Base-by-base conservation (phyloP, 1,140 invertebrate species). In the Pogonus chalceus region DNA sequence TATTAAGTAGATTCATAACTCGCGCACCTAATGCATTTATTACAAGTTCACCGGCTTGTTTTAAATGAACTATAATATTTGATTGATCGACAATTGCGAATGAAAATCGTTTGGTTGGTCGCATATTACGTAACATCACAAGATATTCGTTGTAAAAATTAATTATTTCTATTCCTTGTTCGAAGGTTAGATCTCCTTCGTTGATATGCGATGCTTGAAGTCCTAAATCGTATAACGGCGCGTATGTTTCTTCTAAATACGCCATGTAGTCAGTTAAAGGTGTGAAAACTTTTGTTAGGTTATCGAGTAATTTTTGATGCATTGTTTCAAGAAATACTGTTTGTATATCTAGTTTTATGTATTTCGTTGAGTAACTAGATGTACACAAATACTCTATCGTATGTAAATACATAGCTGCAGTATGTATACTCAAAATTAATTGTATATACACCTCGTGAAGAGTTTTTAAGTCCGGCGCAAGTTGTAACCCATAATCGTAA, bases 401-500 rank as follows among this genome's bases (percentile, higher is more conserved):
- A 37, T 63, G 53, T 23, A 76, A 60, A 1, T 72, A 69, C 16
- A 55, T 48, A 57, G 67, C 75, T 49, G 72, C 69, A 43, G 57
- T 50, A 52, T 72, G 55, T 26, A 76, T 60, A 60, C 69, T 68
- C 18, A 59, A 56, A 57, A 72, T 65, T 31, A 76, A 57, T 58
- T 67, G 60, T 20, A 68, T 58, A 53, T 72, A 70, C 14, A 69
- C 68, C 57, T 73, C 66, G 56, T 69, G 62, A 26, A 65, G 49
- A 51, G 74, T 56, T 68, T 70, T 73, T 22, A 71, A 67, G 54
- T 73, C 75, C 55, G 71, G 72, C 50, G 64, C 57, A 23, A 73
- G 69, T 16, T 67, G 69, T 51, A 73, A 59, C 48, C 64, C 67
- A 55, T 75, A 68, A 49, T 66, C 61, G 26, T 62, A 58, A 52